Percentiles rank a stretch among this genome's conserved stretches.
phyloP scores from a whole-genome alignment of 2,797 vertebrate species.

The Pipistrellus nathusii region DNA sequence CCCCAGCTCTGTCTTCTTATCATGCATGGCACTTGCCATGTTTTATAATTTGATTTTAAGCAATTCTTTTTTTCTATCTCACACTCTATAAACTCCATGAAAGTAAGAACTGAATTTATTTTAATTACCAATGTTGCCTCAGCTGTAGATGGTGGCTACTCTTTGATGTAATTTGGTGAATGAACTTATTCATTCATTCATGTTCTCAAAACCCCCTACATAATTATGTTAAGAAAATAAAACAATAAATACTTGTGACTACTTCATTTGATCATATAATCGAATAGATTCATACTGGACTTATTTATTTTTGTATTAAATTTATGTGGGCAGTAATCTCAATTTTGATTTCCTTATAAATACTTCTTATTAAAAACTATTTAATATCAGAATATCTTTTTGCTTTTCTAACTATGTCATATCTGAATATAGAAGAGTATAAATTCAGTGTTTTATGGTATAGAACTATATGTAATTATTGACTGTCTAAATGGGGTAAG shows the following conservation, averaged over 20 bases:
- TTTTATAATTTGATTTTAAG: neutral
- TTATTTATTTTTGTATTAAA: neutral
- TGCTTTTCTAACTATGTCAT: neutral
- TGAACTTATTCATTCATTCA: slow-evolving; percentile 2
- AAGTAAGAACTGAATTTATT: neutral
- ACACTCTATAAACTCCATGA: neutral
- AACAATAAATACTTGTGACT: slow-evolving; percentile 6
- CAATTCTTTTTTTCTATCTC: neutral
- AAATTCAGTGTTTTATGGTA: neutral
- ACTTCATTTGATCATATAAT: neutral
- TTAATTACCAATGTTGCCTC: neutral
- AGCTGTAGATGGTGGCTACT: neutral
- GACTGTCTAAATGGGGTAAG: neutral
- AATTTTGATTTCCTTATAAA: neutral
- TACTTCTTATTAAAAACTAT: neutral
- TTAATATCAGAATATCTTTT: slow-evolving; percentile 8
- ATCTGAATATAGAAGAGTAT: neutral
- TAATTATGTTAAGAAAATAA: neutral
- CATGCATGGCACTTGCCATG: neutral
- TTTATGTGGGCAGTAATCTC: neutral
- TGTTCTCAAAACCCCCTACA: neutral
- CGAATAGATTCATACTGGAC: neutral
- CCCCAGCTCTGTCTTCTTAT: neutral
- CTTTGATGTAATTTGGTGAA: neutral
- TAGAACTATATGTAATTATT: neutral